A percentile compares a stretch with the other conserved stretches of the same genome.
These are phyloP conservation scores for Pelosia muscerda DNA, from an alignment of 2,888 invertebrate genomes.

Conservation along the genomic window DNA sequence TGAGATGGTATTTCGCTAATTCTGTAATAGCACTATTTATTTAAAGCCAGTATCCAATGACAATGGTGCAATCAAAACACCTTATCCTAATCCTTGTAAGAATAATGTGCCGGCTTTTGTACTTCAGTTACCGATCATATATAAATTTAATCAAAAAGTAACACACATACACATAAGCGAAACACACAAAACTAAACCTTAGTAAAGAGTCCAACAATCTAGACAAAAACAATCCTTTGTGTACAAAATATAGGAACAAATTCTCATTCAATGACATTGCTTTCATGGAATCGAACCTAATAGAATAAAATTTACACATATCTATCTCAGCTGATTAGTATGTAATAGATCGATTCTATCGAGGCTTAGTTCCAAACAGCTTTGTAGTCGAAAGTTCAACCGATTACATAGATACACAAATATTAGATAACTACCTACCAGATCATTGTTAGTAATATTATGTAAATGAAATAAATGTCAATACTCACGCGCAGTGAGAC, in stretches of 20 bases:
- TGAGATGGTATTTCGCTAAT: not conserved
- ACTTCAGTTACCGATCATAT: not conserved
- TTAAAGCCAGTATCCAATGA: not conserved
- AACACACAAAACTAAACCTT: not conserved
- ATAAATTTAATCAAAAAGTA: not conserved
- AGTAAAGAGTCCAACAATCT: not conserved
- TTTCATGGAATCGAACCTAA: constrained; percentile 34
- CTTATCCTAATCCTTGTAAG: not conserved
- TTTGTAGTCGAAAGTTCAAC: constrained; percentile 30
- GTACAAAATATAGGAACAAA: constrained; percentile 6
- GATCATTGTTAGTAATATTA: constrained; percentile 43
- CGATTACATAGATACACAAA: constrained; percentile 32
- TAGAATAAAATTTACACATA: not conserved
- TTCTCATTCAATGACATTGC: constrained; percentile 28
- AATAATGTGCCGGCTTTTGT: not conserved
- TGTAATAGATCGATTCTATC: constrained; percentile 14
- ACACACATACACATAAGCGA: not conserved
- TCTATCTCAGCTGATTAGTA: constrained; percentile 14
- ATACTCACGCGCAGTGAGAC: constrained; percentile 71
- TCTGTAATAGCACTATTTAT: not conserved
- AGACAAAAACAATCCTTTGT: not conserved
- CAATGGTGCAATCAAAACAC: not conserved
- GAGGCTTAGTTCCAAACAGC: constrained; percentile 6
- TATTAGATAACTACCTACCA: constrained; percentile 35
- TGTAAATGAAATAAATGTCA: constrained; percentile 44